Evolutionary conservation across 2,888 invertebrate genomes (phyloP), one percentile per base, ranked within the genome.

Genomic region (Drosophila putrida): DNA sequence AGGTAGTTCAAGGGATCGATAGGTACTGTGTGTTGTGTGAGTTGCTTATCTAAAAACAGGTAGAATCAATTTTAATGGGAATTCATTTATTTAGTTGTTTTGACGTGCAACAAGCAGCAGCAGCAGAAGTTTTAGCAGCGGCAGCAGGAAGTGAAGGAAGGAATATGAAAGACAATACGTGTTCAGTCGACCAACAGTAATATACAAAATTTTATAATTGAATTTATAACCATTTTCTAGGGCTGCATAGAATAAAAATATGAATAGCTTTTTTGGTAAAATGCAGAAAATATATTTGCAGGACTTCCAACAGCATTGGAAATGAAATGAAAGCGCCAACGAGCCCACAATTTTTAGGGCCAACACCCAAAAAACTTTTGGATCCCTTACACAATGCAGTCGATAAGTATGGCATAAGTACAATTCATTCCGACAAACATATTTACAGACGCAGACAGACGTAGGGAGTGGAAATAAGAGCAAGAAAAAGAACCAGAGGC

Each of bases 381-480:
- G 64, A 76, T 65, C 60, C 64, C 73, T 73, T 81, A 85, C 84
- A 85, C 84, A 85, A 88, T 85, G 88, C 85, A 85, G 85, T 88
- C 84, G 84, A 85, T 85, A 85, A 85, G 85, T 87, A 82, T 76
- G 72, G 82, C 83, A 83, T 81, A 86, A 86, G 84, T 87, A 83
- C 87, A 73, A 84, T 82, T 80, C 78, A 75, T 80, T 80, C 73
- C 71, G 61, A 64, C 80, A 80, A 68, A 77, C 67, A 82, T 66
- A 75, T 66, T 61, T 55, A 80, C 67, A 36, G 41, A 20, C 20
- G 41, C 11, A 51, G n/a, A 43, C 28, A 27, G 39, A n/a, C 13
- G 25, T 9, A 8, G 58, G 46, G 61, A 27, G 33, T 15, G 4
- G 20, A 6, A 51, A 47, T 49, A 49, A 51, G 55, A 46, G 59